phyloP scores from a whole-genome alignment of 2,797 vertebrate species.

The Bovichtus variegatus region DNA sequence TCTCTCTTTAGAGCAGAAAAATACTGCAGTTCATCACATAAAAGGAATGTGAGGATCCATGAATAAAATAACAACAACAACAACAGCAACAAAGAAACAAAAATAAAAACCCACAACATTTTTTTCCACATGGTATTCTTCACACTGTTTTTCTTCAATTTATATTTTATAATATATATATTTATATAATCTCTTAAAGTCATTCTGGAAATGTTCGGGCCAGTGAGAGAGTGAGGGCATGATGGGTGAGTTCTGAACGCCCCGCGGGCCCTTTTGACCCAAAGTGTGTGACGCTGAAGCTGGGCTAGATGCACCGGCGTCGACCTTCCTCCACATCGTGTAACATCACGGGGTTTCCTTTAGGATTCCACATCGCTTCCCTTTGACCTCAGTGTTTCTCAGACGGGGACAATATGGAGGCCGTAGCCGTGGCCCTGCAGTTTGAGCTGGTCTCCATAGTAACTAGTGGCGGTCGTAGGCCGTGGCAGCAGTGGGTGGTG shows the following conservation, averaged over 20 bases:
- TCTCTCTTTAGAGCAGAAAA: conserved; percentile 77
- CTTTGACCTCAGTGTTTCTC: conserved; percentile 88
- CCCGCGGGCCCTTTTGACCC: conserved; percentile 56
- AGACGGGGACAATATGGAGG: conserved; percentile 97
- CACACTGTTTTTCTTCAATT: conserved; percentile 86
- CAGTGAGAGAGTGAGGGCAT: conserved; percentile 75
- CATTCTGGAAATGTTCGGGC: conserved; percentile 86
- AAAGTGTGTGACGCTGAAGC: conserved; percentile 63
- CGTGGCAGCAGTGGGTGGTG: conserved; percentile 99
- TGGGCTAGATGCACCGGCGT: conserved; percentile 54
- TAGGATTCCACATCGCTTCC: conserved; percentile 83
- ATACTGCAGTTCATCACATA: conserved; percentile 82
- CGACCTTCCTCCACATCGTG: conserved; percentile 70
- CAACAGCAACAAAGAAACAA: conserved; percentile 77
- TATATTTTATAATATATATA: conserved; percentile 90
- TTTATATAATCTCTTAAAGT: conserved; percentile 90
- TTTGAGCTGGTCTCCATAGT: conserved; percentile 98
- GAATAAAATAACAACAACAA: conserved; percentile 85
- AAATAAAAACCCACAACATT: conserved; percentile 85
- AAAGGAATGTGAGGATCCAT: conserved; percentile 85
- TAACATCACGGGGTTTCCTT: conserved; percentile 70
- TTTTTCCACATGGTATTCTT: conserved; percentile 86
- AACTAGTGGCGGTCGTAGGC: conserved; percentile 99
- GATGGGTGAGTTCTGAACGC: conserved; percentile 69
- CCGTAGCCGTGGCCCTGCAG: conserved; percentile 96